Percentiles rank a stretch among this genome's conserved stretches.
Conservation (phyloP, 2,797 vertebrate species). For the Esox lucius region DNA sequence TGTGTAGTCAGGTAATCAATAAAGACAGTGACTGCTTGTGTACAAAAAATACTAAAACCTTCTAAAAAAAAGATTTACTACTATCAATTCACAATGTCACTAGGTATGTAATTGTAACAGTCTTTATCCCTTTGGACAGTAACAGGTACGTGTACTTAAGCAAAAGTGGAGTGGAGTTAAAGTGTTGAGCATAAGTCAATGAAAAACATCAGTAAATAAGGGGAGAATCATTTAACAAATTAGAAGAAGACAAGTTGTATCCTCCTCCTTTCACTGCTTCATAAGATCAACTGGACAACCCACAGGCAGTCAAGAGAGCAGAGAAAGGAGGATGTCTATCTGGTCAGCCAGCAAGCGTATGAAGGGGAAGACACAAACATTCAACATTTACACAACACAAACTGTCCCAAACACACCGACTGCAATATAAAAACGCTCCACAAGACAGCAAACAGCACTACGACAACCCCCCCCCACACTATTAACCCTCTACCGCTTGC, state of each 20-base stretch:
- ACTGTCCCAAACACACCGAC: background rate
- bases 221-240: background rate
- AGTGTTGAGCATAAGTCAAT: background rate
- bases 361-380: background rate
- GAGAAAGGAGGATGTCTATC: background rate
- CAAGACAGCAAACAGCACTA: background rate
- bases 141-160: background rate
- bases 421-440: background rate
- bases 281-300: background rate
- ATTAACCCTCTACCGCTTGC: conserved; percentile 30
- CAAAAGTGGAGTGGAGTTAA: background rate
- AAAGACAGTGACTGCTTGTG: too few species aligned
- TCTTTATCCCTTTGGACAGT: background rate
- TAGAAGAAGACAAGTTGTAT: background rate
- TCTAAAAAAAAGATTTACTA: background rate
- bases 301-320: background rate
- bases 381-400: background rate
- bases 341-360: background rate
- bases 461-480: conserved; percentile 10
- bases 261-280: background rate
- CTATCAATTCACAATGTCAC: background rate
- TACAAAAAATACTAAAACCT: too few species aligned
- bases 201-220: background rate
- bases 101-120: background rate
- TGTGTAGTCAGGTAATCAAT: too few species aligned